Conservation (phyloP, 1,140 invertebrate genomes). For the Aphelinus atriplicis region DNA sequence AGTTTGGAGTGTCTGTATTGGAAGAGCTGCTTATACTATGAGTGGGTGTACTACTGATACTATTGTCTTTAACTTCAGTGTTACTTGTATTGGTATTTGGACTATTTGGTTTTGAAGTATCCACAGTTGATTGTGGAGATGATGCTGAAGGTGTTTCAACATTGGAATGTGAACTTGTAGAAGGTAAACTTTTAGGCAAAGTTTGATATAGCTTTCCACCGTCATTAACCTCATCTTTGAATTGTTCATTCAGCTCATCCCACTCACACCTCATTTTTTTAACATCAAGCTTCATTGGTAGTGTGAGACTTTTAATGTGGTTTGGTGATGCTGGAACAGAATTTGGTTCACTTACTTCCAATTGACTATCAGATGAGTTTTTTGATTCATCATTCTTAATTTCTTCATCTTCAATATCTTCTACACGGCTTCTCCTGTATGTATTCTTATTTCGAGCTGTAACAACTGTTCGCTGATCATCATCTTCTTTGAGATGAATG, state of each 20-base stretch:
- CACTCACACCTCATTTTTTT: constrained; percentile 69
- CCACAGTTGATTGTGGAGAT: constrained; percentile 51
- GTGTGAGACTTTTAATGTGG: constrained; percentile 69
- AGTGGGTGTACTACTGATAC: constrained; percentile 61
- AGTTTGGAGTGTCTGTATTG: constrained; percentile 61
- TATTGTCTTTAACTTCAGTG: constrained; percentile 51
- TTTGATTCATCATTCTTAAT: constrained; percentile 48
- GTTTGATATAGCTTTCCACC: constrained; percentile 77
- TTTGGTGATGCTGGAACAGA: constrained; percentile 65
- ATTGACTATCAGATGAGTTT: constrained; percentile 48
- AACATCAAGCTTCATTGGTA: constrained; percentile 76
- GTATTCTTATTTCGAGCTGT: constrained; percentile 78
- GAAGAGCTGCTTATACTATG: constrained; percentile 62
- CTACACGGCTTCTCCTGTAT: constrained; percentile 62
- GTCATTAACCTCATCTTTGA: constrained; percentile 74
- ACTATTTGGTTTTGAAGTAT: constrained; percentile 51
- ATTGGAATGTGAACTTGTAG: constrained; percentile 66
- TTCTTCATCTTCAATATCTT: constrained; percentile 54
- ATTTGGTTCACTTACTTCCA: constrained; percentile 52
- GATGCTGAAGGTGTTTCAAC: constrained; percentile 50
- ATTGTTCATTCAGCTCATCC: constrained; percentile 77
- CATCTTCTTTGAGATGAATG: constrained; percentile 88
- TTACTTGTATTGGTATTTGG: constrained; percentile 52
- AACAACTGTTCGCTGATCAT: constrained; percentile 81
- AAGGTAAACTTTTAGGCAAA: constrained; percentile 74